These are phyloP conservation scores for Chelmon rostratus DNA, from an alignment of 2,797 vertebrate species.

Conservation along the genomic window DNA sequence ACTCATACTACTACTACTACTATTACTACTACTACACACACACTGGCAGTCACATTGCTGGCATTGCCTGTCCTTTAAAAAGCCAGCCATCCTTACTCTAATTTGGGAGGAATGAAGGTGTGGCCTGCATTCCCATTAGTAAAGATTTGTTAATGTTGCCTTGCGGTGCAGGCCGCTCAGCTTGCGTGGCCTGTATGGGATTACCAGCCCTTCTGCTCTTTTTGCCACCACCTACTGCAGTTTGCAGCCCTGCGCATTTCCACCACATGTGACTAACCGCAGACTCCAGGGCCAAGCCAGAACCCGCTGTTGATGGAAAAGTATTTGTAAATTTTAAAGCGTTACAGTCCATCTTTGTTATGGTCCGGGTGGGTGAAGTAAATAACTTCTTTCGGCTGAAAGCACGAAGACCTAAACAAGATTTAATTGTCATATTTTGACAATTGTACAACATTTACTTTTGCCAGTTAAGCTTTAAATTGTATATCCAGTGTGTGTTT, in stretches of 20 bases:
- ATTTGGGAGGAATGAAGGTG: conserved; percentile 81
- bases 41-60: conserved; percentile 54
- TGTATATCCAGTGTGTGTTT: conserved; percentile 17
- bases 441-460: background rate
- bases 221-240: conserved; percentile 66
- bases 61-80: conserved; percentile 72
- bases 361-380: conserved; percentile 34
- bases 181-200: conserved; percentile 34
- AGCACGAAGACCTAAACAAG: background rate
- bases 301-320: conserved; percentile 71
- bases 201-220: conserved; percentile 47
- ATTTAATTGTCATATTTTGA: conserved; percentile 12
- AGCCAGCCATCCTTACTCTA: conserved; percentile 74
- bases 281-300: conserved; percentile 58
- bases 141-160: conserved; percentile 68
- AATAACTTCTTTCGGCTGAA: conserved; percentile 19
- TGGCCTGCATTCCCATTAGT: conserved; percentile 75
- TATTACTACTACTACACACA: background rate
- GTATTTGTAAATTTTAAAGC: conserved; percentile 58
- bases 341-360: conserved; percentile 43
- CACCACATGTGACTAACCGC: conserved; percentile 70
- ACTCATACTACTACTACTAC: conserved; percentile 20
- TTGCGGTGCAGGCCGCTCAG: conserved; percentile 29
- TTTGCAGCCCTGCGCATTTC: conserved; percentile 51
- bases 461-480: background rate